phyloP scores from a whole-genome alignment of 2,113 vertebrate species.

The Sturnus vulgaris region DNA sequence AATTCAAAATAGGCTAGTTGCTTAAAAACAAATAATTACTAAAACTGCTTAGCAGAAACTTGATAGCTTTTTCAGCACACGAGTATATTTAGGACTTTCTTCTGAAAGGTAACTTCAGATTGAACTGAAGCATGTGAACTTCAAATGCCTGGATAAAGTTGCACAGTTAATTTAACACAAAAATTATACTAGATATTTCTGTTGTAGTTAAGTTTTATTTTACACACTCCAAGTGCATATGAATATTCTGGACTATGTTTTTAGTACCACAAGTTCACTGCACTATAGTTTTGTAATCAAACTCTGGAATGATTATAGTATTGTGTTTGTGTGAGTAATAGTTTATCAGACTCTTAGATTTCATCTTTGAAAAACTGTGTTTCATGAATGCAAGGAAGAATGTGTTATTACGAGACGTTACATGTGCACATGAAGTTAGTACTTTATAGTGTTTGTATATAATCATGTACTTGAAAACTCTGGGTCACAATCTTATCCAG shows the following conservation, averaged over 20 bases:
- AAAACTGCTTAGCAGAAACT: background rate
- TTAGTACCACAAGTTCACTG: background rate
- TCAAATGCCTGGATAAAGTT: background rate
- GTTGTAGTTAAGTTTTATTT: background rate
- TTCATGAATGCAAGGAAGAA: background rate
- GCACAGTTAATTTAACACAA: background rate
- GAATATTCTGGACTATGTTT: background rate
- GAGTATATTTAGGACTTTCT: background rate
- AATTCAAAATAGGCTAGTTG: background rate
- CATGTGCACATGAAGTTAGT: background rate
- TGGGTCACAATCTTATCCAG: constrained; percentile 21
- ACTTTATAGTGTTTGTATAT: constrained; percentile 14
- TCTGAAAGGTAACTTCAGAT: background rate
- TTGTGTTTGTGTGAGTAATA: background rate
- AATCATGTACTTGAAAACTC: constrained; percentile 35
- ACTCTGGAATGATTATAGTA: background rate
- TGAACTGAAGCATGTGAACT: background rate
- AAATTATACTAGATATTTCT: background rate
- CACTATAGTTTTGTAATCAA: background rate
- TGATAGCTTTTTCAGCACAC: background rate
- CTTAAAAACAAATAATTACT: background rate
- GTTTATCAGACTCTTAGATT: background rate
- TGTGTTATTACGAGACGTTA: background rate
- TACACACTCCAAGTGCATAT: background rate
- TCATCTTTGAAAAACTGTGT: background rate